Base-by-base conservation (phyloP, 1,140 invertebrate genomes). In the Papilio machaon region DNA sequence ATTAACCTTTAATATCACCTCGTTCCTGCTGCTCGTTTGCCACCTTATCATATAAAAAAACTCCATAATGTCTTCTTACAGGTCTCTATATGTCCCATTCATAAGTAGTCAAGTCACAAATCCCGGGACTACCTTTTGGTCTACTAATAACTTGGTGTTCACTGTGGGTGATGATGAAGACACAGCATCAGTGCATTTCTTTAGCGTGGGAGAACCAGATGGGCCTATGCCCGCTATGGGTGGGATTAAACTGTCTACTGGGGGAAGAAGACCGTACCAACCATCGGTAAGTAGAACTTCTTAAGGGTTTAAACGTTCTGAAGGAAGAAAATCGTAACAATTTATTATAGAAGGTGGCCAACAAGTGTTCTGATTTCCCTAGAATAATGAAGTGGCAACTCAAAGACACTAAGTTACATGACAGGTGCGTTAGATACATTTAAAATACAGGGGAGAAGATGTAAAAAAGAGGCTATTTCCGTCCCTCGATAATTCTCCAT, bases 61-160 rank as follows among this genome's bases (percentile, higher is more conserved):
- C 9, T 74, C 17, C n/a, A 19, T 7, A 6, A 70, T 73, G 52
- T 23, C 70, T 67, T 75, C 58, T 87, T 85, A 38, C 83, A 94
- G 92, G 0, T 89, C 90, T 0, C 88, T 87, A n/a, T 92, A 90
- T 83, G 85, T 93, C 0, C 92, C 91, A 0, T 92, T 91, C 74
- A 83, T 93, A 0, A 82, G 84, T 2, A 91, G 87, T 23, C 87
- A 91, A 43, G 86, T 93, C 0, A 84, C 84, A 2, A 88, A 89
- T 75, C 90, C 90, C 0, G 90, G 90, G 58, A 88, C 89, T 0
- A 86, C 83, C 2, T 90, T 88, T 78, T 92, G 92, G 90, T 89
- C 88, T 0, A 92, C 91, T 0, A 91, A 91, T 52, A 94, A 94
- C 85, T 88, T 91, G 49, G 90, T 94, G 47, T 82, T 91, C 49